phyloP scores from a whole-genome alignment of 2,888 invertebrate species.

The Aphidoletes aphidimyza region DNA sequence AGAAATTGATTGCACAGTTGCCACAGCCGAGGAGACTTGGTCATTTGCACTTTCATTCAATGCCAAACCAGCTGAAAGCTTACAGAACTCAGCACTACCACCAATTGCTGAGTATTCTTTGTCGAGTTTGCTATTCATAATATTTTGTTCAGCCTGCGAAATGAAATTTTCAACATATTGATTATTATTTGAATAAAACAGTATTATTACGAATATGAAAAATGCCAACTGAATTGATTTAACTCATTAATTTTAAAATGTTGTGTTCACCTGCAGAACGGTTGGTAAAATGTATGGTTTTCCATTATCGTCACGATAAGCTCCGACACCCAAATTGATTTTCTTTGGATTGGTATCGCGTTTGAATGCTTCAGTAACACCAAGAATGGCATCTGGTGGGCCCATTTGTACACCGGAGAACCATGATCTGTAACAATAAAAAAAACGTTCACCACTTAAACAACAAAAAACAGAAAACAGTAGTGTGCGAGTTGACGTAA shows the following conservation, averaged over 20 bases:
- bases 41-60: conserved; percentile 73
- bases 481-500: not conserved
- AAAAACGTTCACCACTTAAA: conserved; percentile 28
- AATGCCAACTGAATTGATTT: not conserved
- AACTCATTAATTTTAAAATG: not conserved
- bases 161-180: not conserved
- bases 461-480: not conserved
- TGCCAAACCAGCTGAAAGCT: conserved; percentile 86
- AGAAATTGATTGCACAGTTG: conserved; percentile 75
- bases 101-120: conserved; percentile 96
- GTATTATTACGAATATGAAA: no score
- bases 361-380: conserved; percentile 96
- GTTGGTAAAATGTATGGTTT: conserved; percentile 94
- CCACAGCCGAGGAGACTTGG: conserved; percentile 69
- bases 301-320: conserved; percentile 97
- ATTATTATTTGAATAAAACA: not conserved
- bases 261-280: conserved; percentile 75
- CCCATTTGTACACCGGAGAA: conserved; percentile 94
- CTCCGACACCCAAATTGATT: conserved; percentile 95
- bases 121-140: conserved; percentile 78
- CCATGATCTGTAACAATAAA: conserved; percentile 74
- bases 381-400: conserved; percentile 97
- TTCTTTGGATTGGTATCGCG: conserved; percentile 90
- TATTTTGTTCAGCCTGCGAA: conserved; percentile 83
- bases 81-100: conserved; percentile 86